phyloP scores from a whole-genome alignment of 23 tunicate genomes.

The Trididemnum miniatum region DNA sequence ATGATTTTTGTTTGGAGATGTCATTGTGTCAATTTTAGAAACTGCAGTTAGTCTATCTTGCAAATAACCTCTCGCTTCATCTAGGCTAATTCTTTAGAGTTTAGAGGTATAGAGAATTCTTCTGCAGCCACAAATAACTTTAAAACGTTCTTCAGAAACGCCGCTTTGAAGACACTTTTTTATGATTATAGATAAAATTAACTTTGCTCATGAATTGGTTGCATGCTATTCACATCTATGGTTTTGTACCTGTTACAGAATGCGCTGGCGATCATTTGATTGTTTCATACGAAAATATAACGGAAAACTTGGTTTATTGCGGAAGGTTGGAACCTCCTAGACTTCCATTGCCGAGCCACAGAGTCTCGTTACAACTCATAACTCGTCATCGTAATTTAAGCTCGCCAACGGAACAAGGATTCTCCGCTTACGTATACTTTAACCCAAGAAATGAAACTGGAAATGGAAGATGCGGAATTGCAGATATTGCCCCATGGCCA shows the following conservation, averaged over 20 bases:
- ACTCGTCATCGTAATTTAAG: background rate
- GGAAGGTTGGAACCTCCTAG: slow-evolving; percentile 38
- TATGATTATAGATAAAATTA: too few relatives aligned
- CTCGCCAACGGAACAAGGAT: slow-evolving; percentile 45
- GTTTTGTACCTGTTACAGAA: slow-evolving; percentile 17
- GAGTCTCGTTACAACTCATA: slow-evolving; percentile 14
- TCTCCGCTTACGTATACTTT: slow-evolving; percentile 53
- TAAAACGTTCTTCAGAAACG: too few relatives aligned
- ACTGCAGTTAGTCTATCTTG: too few relatives aligned
- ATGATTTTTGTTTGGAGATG: too few relatives aligned
- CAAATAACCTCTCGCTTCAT: too few relatives aligned
- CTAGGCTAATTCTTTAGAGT: too few relatives aligned
- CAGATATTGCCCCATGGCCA: slow-evolving; percentile 48
- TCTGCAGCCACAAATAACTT: too few relatives aligned
- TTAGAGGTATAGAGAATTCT: too few relatives aligned
- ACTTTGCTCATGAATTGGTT: too few relatives aligned
- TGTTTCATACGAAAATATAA: slow-evolving; percentile 9
- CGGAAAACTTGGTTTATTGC: slow-evolving; percentile 7
- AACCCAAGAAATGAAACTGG: background rate
- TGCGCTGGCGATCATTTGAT: slow-evolving; percentile 39
- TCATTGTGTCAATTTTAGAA: too few relatives aligned
- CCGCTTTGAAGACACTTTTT: too few relatives aligned
- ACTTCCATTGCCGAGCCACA: slow-evolving; percentile 7
- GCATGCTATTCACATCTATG: too few relatives aligned
- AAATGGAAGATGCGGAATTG: slow-evolving; percentile 40